Evolutionary conservation across 2,888 invertebrate genomes (phyloP), one percentile per base, ranked within the genome.

Genomic region (Drosophila meridiana): DNA sequence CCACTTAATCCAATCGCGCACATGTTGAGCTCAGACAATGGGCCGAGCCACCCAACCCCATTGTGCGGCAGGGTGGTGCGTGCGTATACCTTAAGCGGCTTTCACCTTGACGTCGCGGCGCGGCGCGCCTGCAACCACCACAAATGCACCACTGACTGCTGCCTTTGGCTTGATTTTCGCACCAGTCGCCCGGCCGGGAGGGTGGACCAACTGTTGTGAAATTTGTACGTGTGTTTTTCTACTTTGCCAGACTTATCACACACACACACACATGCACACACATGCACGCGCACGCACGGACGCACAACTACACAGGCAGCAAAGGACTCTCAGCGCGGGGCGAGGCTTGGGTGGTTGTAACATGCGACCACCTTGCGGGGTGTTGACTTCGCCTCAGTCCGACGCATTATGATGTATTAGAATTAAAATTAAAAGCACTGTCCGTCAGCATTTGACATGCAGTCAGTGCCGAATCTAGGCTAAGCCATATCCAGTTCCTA

Each of bases 341-440:
- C 3, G 50, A 26, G 57, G 59, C 0, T 38, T 30, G 32, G 38
- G 28, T 28, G 38, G 28, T 7, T 28, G 38, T 40, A n/a, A 20
- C 36, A 26, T 53, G 28, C 40, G 56, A 50, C 62, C 78, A 87
- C 90, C 86, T 89, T 73, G 71, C 69, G 71, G 59, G 79, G 70
- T 70, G 71, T 74, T 87, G 83, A 83, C 78, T 85, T 72, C 36
- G 50, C 61, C 73, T 62, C 59, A 56, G 68, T 52, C 69, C 64
- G 74, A 73, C 70, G 88, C 85, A 85, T 91, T 91, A 91, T 91
- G 91, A 91, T 92, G 91, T 90, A 91, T 91, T 92, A 90, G 90
- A 82, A 83, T 87, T 83, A 87, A 91, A 91, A 91, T 92, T 87
- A 90, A 92, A 91, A 90, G 87, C 81, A 76, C 79, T 76, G 78